Conservation (phyloP, 2,797 vertebrate species). For the Esox masquinongy region DNA sequence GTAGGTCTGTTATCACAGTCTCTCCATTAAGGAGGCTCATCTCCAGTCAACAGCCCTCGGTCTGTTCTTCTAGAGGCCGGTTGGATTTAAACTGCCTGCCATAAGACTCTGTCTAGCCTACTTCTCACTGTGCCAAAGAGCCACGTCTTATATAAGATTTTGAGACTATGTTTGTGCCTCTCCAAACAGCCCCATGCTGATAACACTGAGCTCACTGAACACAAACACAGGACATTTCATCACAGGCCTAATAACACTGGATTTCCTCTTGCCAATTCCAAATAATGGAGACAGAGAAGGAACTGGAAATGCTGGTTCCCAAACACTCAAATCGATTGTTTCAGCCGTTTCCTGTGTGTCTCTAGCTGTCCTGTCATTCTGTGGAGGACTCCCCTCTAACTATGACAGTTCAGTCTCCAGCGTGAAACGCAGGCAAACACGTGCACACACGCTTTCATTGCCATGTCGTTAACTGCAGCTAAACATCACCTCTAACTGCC, state of each 20-base stretch:
- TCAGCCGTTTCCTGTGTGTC: slow-evolving; percentile 66
- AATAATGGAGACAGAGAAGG: slow-evolving; percentile 63
- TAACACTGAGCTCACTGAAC: slow-evolving; percentile 26
- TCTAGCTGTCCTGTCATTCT: slow-evolving; percentile 69
- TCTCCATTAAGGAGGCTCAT: slow-evolving; percentile 42
- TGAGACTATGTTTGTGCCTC: too few species aligned
- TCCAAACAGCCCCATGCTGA: slow-evolving; percentile 8
- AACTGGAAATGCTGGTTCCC: slow-evolving; percentile 71
- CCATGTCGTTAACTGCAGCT: slow-evolving; percentile 15
- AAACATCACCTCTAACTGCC: slow-evolving; percentile 29
- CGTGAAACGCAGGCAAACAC: slow-evolving; percentile 3
- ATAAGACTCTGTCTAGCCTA: background rate
- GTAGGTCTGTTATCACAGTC: background rate
- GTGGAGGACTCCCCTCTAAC: slow-evolving; percentile 61
- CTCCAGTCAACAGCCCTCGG: background rate
- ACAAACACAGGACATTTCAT: slow-evolving; percentile 61
- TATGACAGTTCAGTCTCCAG: slow-evolving; percentile 60
- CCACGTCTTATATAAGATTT: too few species aligned
- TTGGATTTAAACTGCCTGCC: too few species aligned
- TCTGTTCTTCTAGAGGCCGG: too few species aligned
- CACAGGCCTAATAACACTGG: slow-evolving; percentile 60
- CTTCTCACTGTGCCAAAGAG: background rate
- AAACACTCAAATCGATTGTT: slow-evolving; percentile 74
- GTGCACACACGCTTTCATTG: slow-evolving; percentile 13
- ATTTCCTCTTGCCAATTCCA: slow-evolving; percentile 54